Evolutionary conservation across 1,140 invertebrate species (phyloP).

Genomic region (Drosophila bocki): DNA sequence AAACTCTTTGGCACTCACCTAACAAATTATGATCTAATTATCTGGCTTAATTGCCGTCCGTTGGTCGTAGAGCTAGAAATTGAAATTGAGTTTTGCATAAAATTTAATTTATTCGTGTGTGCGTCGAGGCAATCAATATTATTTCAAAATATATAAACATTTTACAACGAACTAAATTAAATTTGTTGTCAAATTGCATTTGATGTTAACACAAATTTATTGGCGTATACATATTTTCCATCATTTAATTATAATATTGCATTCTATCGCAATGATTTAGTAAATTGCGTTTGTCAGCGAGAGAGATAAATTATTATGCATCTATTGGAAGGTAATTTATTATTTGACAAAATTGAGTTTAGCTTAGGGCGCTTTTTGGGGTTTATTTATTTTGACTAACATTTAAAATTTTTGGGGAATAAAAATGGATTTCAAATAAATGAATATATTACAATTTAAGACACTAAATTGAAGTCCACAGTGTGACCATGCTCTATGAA

Average conservation of each 20-base stretch:
- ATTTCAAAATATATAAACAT: conserved; percentile 15
- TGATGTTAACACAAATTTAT: conserved; percentile 38
- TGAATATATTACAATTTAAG: not conserved
- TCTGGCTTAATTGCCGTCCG: conserved; percentile 27
- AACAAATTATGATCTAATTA: conserved; percentile 53
- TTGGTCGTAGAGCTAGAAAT: conserved; percentile 34
- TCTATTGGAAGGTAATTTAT: conserved; percentile 16
- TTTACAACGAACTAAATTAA: conserved; percentile 35
- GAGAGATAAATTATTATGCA: conserved; percentile 13
- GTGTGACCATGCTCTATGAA: not conserved
- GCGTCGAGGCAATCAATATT: conserved; percentile 22
- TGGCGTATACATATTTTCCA: conserved; percentile 27
- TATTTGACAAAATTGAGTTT: not conserved
- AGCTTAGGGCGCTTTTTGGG: not conserved
- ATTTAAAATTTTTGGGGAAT: not conserved
- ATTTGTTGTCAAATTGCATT: conserved; percentile 52
- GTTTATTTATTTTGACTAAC: not conserved
- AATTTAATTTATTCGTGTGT: conserved; percentile 23
- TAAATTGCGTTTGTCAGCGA: conserved; percentile 31
- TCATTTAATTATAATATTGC: conserved; percentile 46
- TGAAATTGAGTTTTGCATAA: conserved; percentile 37
- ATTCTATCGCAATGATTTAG: conserved; percentile 21
- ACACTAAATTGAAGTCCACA: not conserved
- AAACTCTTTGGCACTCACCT: conserved; percentile 24
- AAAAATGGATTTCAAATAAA: not conserved